Evolutionary conservation across 2,888 invertebrate species (phyloP).

Genomic region (Pantelozetes paolii): DNA sequence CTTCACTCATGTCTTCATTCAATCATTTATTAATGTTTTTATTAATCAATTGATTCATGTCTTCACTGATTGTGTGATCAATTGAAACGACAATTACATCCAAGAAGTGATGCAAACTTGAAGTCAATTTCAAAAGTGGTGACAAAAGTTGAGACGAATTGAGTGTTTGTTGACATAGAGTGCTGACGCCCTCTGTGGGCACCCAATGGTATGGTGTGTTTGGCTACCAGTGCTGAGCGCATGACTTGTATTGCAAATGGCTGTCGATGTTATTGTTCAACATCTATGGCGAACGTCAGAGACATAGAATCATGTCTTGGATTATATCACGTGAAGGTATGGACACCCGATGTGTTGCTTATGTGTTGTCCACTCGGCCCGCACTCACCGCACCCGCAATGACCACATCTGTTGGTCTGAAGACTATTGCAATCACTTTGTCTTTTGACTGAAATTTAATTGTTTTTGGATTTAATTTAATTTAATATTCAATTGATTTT

Average conservation of each 20-base stretch:
- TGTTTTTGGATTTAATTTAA: neutral
- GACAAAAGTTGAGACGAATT: too few species aligned
- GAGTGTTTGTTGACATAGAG: neutral
- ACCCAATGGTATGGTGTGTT: neutral
- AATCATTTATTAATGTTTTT: too few species aligned
- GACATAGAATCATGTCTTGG: constrained; percentile 12
- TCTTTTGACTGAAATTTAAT: neutral
- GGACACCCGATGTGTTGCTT: neutral
- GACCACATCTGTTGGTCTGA: neutral
- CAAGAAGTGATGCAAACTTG: too few species aligned
- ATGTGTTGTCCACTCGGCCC: neutral
- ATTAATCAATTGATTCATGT: too few species aligned
- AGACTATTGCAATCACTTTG: neutral
- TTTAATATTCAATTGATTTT: neutral
- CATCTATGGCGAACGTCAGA: constrained; percentile 30
- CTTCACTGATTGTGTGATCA: too few species aligned
- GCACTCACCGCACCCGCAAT: neutral
- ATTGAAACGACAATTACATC: too few species aligned
- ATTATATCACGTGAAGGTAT: constrained; percentile 24
- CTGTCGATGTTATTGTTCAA: constrained; percentile 27
- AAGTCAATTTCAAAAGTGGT: too few species aligned
- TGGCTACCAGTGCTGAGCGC: neutral
- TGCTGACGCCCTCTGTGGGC: too few species aligned
- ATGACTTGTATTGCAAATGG: constrained; percentile 26
- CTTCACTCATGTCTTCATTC: too few species aligned